Base-by-base conservation (phyloP, 2,113 vertebrate species). In the Camarhynchus parvulus region DNA sequence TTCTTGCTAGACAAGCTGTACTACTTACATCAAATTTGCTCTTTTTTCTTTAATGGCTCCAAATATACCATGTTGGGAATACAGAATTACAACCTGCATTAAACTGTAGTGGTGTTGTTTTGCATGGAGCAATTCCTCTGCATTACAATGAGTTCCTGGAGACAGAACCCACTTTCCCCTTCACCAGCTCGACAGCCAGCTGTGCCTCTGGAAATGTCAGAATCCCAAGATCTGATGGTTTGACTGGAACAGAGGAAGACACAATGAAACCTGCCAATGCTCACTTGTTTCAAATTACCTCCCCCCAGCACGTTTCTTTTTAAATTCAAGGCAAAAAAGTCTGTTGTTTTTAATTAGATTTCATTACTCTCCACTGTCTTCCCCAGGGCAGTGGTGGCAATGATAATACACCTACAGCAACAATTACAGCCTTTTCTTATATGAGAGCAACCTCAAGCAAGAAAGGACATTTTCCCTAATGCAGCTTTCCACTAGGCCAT, bases 281-380 rank as follows among this genome's bases (percentile, higher is more conserved):
- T 69, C 11, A 16, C 30, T 87, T 30, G 6, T 37, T 87, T 78
- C 44, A 77, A 74, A 50, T 78, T 30, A 5, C 7, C 6, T 8
- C 5, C 0, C 1, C 4, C 1, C 1, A 1, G 11, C 9, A 3
- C 7, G 2, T 13, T 37, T n/a, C 20, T 55, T 12, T 31, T 62
- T 46, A 10, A 16, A 59, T n/a, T 70, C 9, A n/a, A 44, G 31
- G 41, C 8, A n/a, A 56, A 61, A 64, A 76, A 15, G 6, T 55
- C 35, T 17, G 4, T 9, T 52, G 5, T 59, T 87, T 91, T 46
- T 10, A 78, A 46, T 63, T 35, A 63, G 13, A 19, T 86, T 88
- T 73, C 33, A 23, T 68, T 92, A 31, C 56, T 86, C 55, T 83
- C 17, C 11, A 23, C 10, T 23, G 4, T 78, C 25, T 87, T 87